phyloP scores from a whole-genome alignment of 2,113 vertebrate genomes.

The Rhinoderma darwinii region DNA sequence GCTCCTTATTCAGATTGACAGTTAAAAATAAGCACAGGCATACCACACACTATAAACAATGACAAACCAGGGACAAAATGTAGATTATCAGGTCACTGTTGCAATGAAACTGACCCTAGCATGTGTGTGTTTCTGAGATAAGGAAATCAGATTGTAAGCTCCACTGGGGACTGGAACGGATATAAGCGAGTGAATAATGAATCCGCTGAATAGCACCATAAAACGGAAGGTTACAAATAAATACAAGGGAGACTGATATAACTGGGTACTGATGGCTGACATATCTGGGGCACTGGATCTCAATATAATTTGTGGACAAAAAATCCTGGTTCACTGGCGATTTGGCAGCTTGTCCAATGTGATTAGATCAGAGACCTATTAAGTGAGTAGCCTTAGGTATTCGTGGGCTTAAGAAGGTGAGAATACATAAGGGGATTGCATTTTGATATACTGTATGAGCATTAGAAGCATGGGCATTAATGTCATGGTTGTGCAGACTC shows the following conservation, averaged over 20 bases:
- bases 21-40: neutral
- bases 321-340: neutral
- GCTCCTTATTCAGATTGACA: too few relatives aligned
- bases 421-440: neutral
- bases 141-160: neutral
- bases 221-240: neutral
- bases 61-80: neutral
- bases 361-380: neutral
- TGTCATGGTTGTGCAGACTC: neutral
- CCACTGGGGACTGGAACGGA: neutral
- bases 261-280: neutral
- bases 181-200: neutral
- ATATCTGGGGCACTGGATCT: neutral
- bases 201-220: neutral
- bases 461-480: neutral
- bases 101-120: neutral
- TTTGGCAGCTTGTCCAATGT: slow-evolving; percentile 10
- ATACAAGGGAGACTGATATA: neutral
- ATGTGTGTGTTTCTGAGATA: neutral
- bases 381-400: neutral
- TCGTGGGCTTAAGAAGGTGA: neutral
- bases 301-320: neutral
- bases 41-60: neutral
- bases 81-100: neutral
- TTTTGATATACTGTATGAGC: neutral